Base-by-base conservation (phyloP, 2,888 invertebrate genomes). In the Torymus aiolomorphi region DNA sequence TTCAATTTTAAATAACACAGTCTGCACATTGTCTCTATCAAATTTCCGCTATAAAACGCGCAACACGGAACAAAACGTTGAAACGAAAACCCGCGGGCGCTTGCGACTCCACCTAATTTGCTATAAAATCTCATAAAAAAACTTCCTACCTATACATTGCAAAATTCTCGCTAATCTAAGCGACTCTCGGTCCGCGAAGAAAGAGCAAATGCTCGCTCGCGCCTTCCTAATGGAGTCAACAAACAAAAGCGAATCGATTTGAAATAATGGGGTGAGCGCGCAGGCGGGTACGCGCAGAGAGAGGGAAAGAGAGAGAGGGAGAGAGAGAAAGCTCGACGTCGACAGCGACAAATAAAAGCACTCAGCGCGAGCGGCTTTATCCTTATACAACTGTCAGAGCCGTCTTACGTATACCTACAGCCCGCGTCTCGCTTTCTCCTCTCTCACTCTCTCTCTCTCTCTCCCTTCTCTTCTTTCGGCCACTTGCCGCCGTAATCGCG, bases 161-260 rank as follows among this genome's bases (percentile, higher is more conserved):
- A 31, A 31, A 31, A 31, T 31, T 31, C 31, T 31, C 31, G 31
- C 31, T 31, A 31, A 31, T 31, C 31, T 3, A 31, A 31, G 31
- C 31, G 8, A 31, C 31, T 31, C 31, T 5, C 5, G 2, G 31
- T 31, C 4, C 31, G 31, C 31, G 31, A 2, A 31, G 31, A 31
- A 31, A 31, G 31, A 31, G 31, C 31, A 31, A 8, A 31, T n/a
- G 49, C 16, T 70, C 76, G 80, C 84, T 52, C 57, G 56, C n/a
- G 20, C 54, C n/a, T 75, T 59, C 84, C 87, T 88, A 88, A 88
- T 88, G 88, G 88, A 88, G 87, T 88, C 88, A 88, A 88, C 88
- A 88, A 88, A 88, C 88, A 87, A 88, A 88, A 88, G 88, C 86
- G 88, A 88, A 88, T 87, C 87, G 88, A 88, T 88, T 86, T 88